Evolutionary conservation across 2,113 vertebrate species (phyloP), one percentile per base, ranked within the genome.

Genomic region (Rhinopomastus cyanomelas): DNA sequence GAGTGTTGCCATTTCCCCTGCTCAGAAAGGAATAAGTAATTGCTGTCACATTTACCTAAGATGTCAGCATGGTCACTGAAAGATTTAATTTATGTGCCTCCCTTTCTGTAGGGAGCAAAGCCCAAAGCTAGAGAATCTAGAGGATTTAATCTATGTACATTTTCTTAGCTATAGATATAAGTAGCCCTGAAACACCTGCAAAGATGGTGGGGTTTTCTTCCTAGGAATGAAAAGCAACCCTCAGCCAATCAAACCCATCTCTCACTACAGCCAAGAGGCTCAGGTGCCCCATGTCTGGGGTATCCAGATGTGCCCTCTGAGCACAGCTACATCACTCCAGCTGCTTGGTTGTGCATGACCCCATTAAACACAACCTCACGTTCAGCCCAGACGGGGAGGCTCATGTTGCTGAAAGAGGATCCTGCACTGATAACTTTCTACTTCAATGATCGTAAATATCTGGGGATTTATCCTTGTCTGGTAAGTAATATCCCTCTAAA

Each of bases 371-470:
- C 6, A 5, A 37, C 9, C 64, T 48, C 49, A 37, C 15, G 16
- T 34, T 27, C 56, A 52, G 32, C 37, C 34, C 29, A 8, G 34
- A 8, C 16, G 26, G 62, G 56, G 61, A 51, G 29, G 39, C 52
- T 88, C 26, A 6, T 3, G 8, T 57, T 53, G n/a, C 30, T 8
- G 23, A 26, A 53, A 7, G 53, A 51, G 32, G 25, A 76, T 12
- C 16, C 10, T 65, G 57, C n/a, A 29, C 6, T 8, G 22, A 4
- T 11, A 49, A 4, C 55, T 65, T 82, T 55, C 66, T 36, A 2
- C 51, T 74, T 42, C 26, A 2, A 1, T 26, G 42, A 29, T 20
- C 3, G 0, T 15, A n/a, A 37, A 25, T 32, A 69, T 3, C 57
- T 4, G 62, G 51, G 42, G 71, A 29, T 48, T 80, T 44, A 55